These are phyloP conservation scores for Paralinhomoeus sp. DNA, from an alignment of 2,888 invertebrate species.

Conservation along the genomic window DNA sequence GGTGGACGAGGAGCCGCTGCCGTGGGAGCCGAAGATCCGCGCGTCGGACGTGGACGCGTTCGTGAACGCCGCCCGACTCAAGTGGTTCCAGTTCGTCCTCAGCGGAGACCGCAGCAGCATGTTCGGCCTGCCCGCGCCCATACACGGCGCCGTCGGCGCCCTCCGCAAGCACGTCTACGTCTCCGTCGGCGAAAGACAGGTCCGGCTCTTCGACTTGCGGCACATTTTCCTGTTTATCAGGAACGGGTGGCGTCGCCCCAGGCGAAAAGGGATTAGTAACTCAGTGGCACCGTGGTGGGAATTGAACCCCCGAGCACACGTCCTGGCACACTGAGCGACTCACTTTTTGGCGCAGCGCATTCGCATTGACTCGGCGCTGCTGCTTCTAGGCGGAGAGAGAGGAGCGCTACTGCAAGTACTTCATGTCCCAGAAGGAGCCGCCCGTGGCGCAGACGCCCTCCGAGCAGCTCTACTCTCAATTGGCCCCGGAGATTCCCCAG, in stretches of 20 bases:
- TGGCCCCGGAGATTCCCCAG: constrained; percentile 81
- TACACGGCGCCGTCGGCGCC: constrained; percentile 61
- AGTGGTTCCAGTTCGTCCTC: constrained; percentile 83
- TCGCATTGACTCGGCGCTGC: too few relatives aligned
- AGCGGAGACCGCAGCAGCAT: constrained; percentile 39
- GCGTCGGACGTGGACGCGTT: constrained; percentile 79
- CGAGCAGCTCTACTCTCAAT: constrained; percentile 72
- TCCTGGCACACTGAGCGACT: too few relatives aligned
- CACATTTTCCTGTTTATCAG: too few relatives aligned
- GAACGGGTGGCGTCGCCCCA: too few relatives aligned
- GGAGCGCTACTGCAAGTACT: constrained; percentile 15
- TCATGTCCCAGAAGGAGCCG: constrained; percentile 40
- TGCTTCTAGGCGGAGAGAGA: constrained; percentile 18
- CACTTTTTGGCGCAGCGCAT: too few relatives aligned
- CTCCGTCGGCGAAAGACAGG: constrained; percentile 18
- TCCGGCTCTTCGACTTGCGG: too few relatives aligned
- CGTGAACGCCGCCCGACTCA: constrained; percentile 49
- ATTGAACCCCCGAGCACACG: too few relatives aligned
- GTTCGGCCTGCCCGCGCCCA: constrained; percentile 82
- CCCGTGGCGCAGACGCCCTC: constrained; percentile 56
- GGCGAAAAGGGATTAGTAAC: background rate
- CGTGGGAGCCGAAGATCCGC: constrained; percentile 90
- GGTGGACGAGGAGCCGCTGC: constrained; percentile 34
- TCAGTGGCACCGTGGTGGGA: too few relatives aligned
- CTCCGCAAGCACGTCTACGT: constrained; percentile 53